Evolutionary conservation across 2,888 invertebrate genomes (phyloP).

Genomic region (Selenia dentaria): DNA sequence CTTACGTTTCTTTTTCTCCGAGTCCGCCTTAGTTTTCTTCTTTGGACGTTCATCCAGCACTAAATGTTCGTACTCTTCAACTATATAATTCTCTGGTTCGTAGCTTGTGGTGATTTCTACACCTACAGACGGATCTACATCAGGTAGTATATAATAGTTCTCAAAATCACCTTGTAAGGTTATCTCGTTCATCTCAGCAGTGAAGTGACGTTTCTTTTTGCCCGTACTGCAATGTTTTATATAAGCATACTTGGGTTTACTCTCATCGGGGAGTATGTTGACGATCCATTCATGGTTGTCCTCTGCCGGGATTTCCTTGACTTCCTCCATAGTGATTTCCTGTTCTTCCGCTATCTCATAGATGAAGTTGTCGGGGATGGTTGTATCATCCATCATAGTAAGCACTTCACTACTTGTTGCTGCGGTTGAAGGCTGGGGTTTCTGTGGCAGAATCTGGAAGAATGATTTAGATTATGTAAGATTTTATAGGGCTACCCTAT

Average conservation of each 20-base stretch:
- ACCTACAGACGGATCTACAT: conserved; percentile 72
- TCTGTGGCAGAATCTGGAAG: conserved; percentile 66
- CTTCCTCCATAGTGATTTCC: conserved; percentile 76
- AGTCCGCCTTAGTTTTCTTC: conserved; percentile 54
- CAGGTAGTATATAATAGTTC: conserved; percentile 76
- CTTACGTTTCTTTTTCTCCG: conserved; percentile 56
- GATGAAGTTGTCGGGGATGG: conserved; percentile 70
- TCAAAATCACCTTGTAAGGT: conserved; percentile 71
- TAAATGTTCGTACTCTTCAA: conserved; percentile 68
- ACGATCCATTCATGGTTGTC: conserved; percentile 72
- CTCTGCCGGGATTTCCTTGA: conserved; percentile 60
- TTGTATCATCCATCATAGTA: conserved; percentile 63
- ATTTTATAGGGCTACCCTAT: too few relatives aligned
- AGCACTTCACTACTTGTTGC: conserved; percentile 49
- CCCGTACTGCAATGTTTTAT: conserved; percentile 70
- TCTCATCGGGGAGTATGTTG: conserved; percentile 66
- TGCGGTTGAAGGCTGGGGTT: conserved; percentile 38
- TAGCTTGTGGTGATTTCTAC: conserved; percentile 75
- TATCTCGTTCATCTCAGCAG: conserved; percentile 71
- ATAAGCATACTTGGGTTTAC: conserved; percentile 71
- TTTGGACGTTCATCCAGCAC: conserved; percentile 66
- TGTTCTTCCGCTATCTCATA: conserved; percentile 80
- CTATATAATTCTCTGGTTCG: conserved; percentile 72
- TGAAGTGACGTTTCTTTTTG: conserved; percentile 75
- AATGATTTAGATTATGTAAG: too few relatives aligned